Evolutionary conservation across 2,888 invertebrate species (phyloP), one percentile per base, ranked within the genome.

Genomic region (Coenonympha arcania): DNA sequence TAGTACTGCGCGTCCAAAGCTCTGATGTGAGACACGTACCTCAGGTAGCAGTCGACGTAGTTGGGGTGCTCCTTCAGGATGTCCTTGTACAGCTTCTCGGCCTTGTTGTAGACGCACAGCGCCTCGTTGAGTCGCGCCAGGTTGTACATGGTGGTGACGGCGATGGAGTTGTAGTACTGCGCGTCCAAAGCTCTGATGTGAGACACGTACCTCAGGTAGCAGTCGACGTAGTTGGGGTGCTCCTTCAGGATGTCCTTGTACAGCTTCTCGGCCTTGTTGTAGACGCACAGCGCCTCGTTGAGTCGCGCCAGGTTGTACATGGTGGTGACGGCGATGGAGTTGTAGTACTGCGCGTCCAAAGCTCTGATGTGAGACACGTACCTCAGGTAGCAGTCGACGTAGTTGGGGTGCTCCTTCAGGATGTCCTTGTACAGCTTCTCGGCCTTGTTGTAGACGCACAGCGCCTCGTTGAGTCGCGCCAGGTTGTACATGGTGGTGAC

Each of bases 171-270:
- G 78, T 98, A 98, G 78, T 98, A 98, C 58, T 94, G 94, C 0
- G 95, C 92, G 76, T 98, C 98, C 24, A 86, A 53, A 49, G 95
- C 93, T 62, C n/a, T n/a, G n/a, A n/a, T n/a, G n/a, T n/a, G n/a
- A n/a, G n/a, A n/a, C 19, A 34, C n/a, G 64, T 60, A 86, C 79
- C 89, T 88, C 54, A 94, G 81, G 77, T 93, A 94, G 68, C 99
- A 99, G 73, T 98, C 98, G 18, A 98, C 93, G 71, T 99, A 99
- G 75, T 98, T 98, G 0, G 98, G 98, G 90, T 99, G 98, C 64
- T 98, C 96, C 70, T 95, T 93, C 45, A 99, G 87, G 64, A 99
- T 98, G 66, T 96, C 95, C 73, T 99, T 99, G 81, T 99, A 99
- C 0, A 98, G 81, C 78, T 94, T 95, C 77, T 99, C 99, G 0